A percentile compares a stretch with the other conserved stretches of the same genome.
These are phyloP conservation scores for Drosophila mettleri DNA, from an alignment of 2,888 invertebrate species.

Conservation along the genomic window DNA sequence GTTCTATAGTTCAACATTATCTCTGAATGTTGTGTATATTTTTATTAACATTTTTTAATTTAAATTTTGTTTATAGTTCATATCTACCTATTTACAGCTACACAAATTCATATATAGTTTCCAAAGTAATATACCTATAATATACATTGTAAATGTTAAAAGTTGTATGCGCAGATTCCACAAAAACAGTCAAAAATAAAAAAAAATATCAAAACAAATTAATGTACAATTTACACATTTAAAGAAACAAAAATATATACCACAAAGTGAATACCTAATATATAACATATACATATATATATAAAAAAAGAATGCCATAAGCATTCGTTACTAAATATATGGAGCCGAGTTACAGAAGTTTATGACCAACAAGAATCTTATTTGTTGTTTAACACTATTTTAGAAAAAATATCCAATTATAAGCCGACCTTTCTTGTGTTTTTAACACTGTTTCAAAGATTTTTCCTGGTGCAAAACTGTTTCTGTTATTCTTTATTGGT, in stretches of 20 bases:
- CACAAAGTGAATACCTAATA: slow-evolving; percentile 19
- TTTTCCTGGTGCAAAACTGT: not conserved
- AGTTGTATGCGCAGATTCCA: slow-evolving; percentile 64
- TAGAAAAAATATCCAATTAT: no score
- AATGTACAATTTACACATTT: slow-evolving; percentile 50
- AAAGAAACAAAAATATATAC: slow-evolving; percentile 29
- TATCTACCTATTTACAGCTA: slow-evolving; percentile 17
- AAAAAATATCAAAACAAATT: slow-evolving; percentile 45
- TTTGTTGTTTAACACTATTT: not conserved
- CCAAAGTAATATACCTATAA: slow-evolving; percentile 41
- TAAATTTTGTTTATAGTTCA: slow-evolving; percentile 32
- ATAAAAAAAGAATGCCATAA: slow-evolving; percentile 24
- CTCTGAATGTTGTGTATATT: slow-evolving; percentile 63
- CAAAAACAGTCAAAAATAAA: slow-evolving; percentile 23
- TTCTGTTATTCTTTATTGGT: not conserved
- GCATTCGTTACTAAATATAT: slow-evolving; percentile 1
- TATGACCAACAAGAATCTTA: slow-evolving; percentile 15
- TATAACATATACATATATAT: slow-evolving; percentile 20
- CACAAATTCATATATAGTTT: slow-evolving; percentile 31
- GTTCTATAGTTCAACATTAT: slow-evolving; percentile 31
- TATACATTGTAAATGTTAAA: slow-evolving; percentile 71
- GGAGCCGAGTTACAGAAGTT: not conserved
- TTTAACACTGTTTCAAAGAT: not conserved
- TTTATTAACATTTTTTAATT: slow-evolving; percentile 17
- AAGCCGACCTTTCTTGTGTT: no score